Base-by-base conservation (phyloP, 1,140 invertebrate species). In the Geopemphigus sp. region DNA sequence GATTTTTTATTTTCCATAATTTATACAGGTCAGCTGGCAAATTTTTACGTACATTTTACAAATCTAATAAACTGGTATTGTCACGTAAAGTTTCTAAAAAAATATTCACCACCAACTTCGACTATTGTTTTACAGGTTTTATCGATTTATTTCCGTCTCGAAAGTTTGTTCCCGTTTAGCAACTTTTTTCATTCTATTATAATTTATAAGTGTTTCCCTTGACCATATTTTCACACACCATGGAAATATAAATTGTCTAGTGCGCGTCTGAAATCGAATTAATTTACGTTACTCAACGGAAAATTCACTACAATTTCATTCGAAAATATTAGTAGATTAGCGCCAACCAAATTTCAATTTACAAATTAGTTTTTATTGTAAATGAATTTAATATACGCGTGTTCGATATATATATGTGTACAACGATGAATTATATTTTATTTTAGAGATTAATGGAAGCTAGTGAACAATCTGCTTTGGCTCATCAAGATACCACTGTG, bases 401-500 rank as follows among this genome's bases (percentile, higher is more conserved):
- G 32, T 50, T 50, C 1, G 3, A 39, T 39, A 39, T 39, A 4
- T 39, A 66, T 68, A 53, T 50, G 1, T 63, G 26, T 39, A 39
- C 32, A 39, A 39, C 3, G 32, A 39, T 4, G 8, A 39, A n/a
- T 80, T 54, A 4, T 24, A 54, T 39, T 81, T 82, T 59, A 24
- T 86, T 86, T 39, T 87, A 95, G 93, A 90, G 92, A 82, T 90
- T 95, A 84, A 94, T 94, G 91, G 93, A 95, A 84, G 93, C 91
- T 5, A 93, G 93, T 0, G 93, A 95, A 83, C 93, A 94, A 83
- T 92, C 92, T 1, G 92, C 93, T 0, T 86, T 94, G 15, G 92
- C 93, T 10, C 85, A 86, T 80, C 83, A 84, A 78, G 74, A 78
- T 1, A n/a, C 74, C 5, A 19, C 74, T 26, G 26, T 78, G 26